These are phyloP conservation scores for Lophotis ruficrista DNA, from an alignment of 2,113 vertebrate species.

Conservation along the genomic window DNA sequence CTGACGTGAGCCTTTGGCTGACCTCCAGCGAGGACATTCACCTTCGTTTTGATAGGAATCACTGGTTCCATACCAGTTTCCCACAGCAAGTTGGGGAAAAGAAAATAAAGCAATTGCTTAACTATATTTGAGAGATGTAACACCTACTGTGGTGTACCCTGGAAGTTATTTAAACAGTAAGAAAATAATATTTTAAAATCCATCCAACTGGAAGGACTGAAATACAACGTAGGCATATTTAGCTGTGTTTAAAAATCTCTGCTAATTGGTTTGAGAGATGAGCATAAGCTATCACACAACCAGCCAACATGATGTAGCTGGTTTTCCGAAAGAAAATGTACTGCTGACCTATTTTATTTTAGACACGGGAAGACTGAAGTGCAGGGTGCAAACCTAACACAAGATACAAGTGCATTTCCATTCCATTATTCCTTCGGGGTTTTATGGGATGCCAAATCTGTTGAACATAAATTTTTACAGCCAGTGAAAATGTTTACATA, in stretches of 20 bases:
- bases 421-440: neutral
- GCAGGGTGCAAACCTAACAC: neutral
- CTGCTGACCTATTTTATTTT: neutral
- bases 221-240: neutral
- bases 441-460: neutral
- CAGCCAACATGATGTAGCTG: neutral
- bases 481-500: neutral
- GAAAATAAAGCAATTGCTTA: neutral
- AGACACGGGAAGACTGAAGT: accelerated
- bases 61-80: neutral
- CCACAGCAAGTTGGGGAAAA: neutral
- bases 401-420: neutral
- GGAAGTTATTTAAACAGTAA: neutral
- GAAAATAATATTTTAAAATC: neutral
- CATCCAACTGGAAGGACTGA: neutral
- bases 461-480: neutral
- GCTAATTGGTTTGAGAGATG: neutral
- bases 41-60: neutral
- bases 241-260: neutral
- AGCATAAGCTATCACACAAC: neutral
- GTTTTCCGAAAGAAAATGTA: neutral
- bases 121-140: neutral
- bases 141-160: neutral
- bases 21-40: neutral
- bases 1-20: neutral